phyloP scores from a whole-genome alignment of 2,797 vertebrate species.

The Acipenser ruthenus region DNA sequence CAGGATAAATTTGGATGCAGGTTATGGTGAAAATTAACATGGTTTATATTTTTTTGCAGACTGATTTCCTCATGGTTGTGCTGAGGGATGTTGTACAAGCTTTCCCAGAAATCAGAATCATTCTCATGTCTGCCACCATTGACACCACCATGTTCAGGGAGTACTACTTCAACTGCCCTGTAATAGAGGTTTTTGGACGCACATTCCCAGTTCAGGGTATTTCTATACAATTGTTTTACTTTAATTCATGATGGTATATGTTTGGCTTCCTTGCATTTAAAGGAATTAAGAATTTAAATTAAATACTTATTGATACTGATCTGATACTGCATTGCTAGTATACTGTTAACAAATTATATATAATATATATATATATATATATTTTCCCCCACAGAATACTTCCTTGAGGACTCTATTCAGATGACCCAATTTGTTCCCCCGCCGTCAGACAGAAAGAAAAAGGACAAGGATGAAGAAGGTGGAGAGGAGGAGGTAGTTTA shows the following conservation, averaged over 20 bases:
- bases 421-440: conserved; percentile 91
- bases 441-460: conserved; percentile 82
- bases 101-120: conserved; percentile 78
- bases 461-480: conserved; percentile 85
- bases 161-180: conserved; percentile 87
- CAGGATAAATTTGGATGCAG: neutral
- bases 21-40: too few relatives aligned
- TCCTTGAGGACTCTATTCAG: conserved; percentile 91
- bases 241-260: too few relatives aligned
- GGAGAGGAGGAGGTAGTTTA: conserved; percentile 53
- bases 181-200: conserved; percentile 88
- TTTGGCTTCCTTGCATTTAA: too few relatives aligned
- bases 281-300: too few relatives aligned
- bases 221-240: neutral
- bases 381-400: conserved; percentile 70
- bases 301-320: too few relatives aligned
- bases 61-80: conserved; percentile 93
- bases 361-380: too few relatives aligned
- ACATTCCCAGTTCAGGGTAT: conserved; percentile 86
- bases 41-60: conserved; percentile 47
- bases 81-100: conserved; percentile 83
- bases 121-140: conserved; percentile 97
- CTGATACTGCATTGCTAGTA: too few relatives aligned
- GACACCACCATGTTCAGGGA: conserved; percentile 94
- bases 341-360: too few relatives aligned